These are phyloP conservation scores for Nephila pilipes DNA, from an alignment of 1,140 invertebrate genomes.

Conservation along the genomic window DNA sequence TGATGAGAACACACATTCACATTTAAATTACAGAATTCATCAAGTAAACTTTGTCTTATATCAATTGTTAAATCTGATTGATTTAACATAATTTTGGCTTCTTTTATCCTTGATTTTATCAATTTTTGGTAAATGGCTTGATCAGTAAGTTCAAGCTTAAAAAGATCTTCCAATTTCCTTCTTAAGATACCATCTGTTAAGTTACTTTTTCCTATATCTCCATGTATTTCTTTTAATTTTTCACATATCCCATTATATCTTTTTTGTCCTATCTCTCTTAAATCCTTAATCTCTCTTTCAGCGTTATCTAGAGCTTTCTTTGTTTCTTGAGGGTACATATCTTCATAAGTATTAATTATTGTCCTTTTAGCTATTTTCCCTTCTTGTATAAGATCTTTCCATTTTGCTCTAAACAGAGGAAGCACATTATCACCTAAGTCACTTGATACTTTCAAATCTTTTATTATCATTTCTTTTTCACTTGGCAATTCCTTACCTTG, in stretches of 20 bases:
- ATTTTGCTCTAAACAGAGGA: neutral
- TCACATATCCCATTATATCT: neutral
- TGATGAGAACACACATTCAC: too few relatives aligned
- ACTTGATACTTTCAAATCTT: neutral
- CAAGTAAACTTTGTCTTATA: too few relatives aligned
- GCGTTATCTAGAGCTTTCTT: neutral
- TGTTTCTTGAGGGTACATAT: neutral
- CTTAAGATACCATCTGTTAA: neutral
- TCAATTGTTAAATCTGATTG: too few relatives aligned
- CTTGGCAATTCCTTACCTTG: slow-evolving; percentile 3
- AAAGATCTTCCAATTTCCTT: neutral
- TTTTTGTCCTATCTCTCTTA: neutral
- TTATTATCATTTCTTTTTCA: neutral
- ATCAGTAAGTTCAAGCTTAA: neutral
- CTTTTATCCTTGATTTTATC: neutral
- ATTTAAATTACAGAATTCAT: too few relatives aligned
- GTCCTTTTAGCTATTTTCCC: neutral
- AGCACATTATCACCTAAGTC: neutral
- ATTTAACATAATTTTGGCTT: too few relatives aligned
- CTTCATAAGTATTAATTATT: neutral
- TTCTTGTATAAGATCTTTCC: neutral
- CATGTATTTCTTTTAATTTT: slow-evolving; percentile 4
- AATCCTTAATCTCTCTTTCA: neutral
- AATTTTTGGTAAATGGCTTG: neutral
- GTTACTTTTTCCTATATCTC: neutral